These are phyloP conservation scores for Diarsia rubi DNA, from an alignment of 2,888 invertebrate genomes.

Conservation along the genomic window DNA sequence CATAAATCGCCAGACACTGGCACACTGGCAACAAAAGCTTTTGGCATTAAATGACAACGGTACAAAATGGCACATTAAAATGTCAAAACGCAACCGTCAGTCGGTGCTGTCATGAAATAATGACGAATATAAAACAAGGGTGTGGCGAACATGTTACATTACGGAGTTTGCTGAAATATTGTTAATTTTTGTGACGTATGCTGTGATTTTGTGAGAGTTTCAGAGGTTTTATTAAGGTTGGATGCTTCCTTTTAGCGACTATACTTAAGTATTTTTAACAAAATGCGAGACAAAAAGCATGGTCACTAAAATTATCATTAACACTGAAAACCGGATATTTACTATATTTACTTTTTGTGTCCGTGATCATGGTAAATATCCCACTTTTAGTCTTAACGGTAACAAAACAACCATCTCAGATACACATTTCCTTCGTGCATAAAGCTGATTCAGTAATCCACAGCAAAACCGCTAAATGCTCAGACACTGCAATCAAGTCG, in stretches of 20 bases:
- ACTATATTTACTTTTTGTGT: too few relatives aligned
- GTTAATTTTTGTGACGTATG: conserved; percentile 40
- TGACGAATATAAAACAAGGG: conserved; percentile 61
- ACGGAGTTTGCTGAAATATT: conserved; percentile 36
- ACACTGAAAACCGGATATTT: too few relatives aligned
- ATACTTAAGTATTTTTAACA: neutral
- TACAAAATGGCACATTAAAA: conserved; percentile 85
- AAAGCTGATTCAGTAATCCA: neutral
- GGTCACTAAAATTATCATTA: too few relatives aligned
- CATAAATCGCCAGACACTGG: conserved; percentile 76
- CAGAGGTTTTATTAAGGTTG: neutral
- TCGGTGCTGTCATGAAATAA: conserved; percentile 69
- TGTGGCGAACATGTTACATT: conserved; percentile 25
- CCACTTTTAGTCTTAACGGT: too few relatives aligned
- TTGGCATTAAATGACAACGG: conserved; percentile 77
- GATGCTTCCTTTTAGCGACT: neutral
- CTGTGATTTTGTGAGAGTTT: conserved; percentile 18
- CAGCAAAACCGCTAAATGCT: neutral
- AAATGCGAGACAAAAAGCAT: neutral
- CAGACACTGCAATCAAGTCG: neutral
- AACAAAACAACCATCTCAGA: too few relatives aligned
- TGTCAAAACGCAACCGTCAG: conserved; percentile 79
- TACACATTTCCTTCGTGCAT: neutral
- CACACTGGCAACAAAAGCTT: conserved; percentile 78
- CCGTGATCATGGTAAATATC: too few relatives aligned